A percentile compares a stretch with the other conserved stretches of the same genome.
Conservation (phyloP, 2,888 invertebrate genomes). For the Chydorus sphaericus region DNA sequence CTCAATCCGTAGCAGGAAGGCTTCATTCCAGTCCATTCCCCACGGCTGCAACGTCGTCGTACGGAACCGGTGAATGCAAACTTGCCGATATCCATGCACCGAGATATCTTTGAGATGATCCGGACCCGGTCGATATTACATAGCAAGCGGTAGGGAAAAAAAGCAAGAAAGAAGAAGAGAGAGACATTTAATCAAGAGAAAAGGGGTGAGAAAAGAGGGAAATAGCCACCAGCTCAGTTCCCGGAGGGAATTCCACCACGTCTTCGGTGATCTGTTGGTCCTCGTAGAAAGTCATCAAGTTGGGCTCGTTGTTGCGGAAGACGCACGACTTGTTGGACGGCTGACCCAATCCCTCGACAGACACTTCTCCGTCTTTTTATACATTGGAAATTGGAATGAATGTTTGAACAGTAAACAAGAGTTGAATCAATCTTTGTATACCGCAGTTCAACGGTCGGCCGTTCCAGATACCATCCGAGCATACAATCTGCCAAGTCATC, state of each 20-base stretch:
- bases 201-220: neutral
- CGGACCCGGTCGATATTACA: too few relatives aligned
- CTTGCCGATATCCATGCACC: constrained; percentile 75
- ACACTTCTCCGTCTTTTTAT: constrained; percentile 13
- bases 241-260: constrained; percentile 60
- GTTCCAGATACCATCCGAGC: constrained; percentile 72
- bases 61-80: constrained; percentile 63
- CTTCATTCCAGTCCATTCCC: constrained; percentile 64
- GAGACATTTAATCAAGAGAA: neutral
- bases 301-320: constrained; percentile 58
- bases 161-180: neutral
- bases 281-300: constrained; percentile 65
- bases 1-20: constrained; percentile 66
- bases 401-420: too few relatives aligned
- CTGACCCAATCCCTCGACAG: constrained; percentile 8
- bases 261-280: constrained; percentile 61
- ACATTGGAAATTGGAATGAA: neutral
- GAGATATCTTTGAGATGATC: constrained; percentile 33
- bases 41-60: constrained; percentile 53
- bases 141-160: neutral
- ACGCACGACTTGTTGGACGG: constrained; percentile 51
- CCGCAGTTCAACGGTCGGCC: constrained; percentile 66
- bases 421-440: constrained; percentile 30
- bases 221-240: constrained; percentile 46
- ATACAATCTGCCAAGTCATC: constrained; percentile 69